These are phyloP conservation scores for Apotomis capreana DNA, from an alignment of 2,888 invertebrate genomes.

Conservation along the genomic window DNA sequence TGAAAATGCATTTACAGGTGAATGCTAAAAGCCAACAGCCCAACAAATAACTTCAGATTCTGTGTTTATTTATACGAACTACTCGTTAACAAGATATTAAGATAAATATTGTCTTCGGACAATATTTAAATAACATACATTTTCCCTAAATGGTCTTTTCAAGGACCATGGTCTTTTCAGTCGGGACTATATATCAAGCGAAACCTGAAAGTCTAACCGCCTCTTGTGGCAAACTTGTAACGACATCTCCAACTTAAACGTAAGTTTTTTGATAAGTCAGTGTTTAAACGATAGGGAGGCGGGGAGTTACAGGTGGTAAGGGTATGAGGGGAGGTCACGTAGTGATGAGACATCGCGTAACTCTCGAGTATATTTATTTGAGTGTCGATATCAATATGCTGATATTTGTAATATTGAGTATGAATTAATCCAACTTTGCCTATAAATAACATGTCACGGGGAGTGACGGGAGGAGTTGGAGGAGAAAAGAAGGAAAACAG, in stretches of 20 bases:
- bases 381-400: not conserved
- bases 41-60: too few species aligned
- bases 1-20: too few species aligned
- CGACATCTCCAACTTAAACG: constrained; percentile 75
- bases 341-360: constrained; percentile 52
- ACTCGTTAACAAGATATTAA: too few species aligned
- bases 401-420: not conserved
- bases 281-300: constrained; percentile 78
- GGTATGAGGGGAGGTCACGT: constrained; percentile 64
- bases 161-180: not conserved
- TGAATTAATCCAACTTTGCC: too few species aligned
- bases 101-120: too few species aligned
- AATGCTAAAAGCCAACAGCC: too few species aligned
- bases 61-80: too few species aligned
- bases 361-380: constrained; percentile 49
- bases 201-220: constrained; percentile 30
- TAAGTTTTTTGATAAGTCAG: constrained; percentile 83
- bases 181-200: not conserved
- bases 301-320: constrained; percentile 75
- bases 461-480: too few species aligned
- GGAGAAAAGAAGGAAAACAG: too few species aligned
- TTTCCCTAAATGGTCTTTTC: too few species aligned
- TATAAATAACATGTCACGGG: too few species aligned
- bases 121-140: too few species aligned
- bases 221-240: constrained; percentile 71